phyloP scores from a whole-genome alignment of 1,140 invertebrate genomes.

The Lepidurus apus region DNA sequence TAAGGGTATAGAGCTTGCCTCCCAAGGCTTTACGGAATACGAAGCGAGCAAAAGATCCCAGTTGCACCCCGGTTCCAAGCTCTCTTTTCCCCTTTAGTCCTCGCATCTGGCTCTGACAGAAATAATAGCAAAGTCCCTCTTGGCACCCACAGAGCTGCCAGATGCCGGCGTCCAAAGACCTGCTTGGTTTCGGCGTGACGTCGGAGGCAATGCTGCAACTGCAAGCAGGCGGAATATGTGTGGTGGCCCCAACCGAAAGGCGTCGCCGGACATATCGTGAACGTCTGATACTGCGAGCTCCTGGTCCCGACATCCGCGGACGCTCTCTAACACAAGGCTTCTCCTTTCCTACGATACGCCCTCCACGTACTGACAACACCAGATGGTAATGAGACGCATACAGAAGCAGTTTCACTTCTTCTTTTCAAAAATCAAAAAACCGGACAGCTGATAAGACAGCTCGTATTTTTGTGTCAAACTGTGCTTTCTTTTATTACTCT shows the following conservation, averaged over 20 bases:
- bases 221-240: slow-evolving; percentile 17
- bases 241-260: background rate
- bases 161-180: slow-evolving; percentile 17
- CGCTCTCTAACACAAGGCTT: background rate
- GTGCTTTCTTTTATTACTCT: too few relatives aligned
- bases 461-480: background rate
- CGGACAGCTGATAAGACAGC: background rate
- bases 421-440: background rate
- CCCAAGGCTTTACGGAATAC: background rate
- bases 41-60: slow-evolving; percentile 11
- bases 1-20: background rate
- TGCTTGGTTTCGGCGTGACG: background rate
- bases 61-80: background rate
- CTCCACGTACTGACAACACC: background rate
- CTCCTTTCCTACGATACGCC: background rate
- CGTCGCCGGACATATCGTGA: slow-evolving; percentile 13
- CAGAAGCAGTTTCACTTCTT: background rate
- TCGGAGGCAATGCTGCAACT: slow-evolving; percentile 2
- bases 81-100: slow-evolving; percentile 5
- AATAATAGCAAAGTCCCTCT: slow-evolving; percentile 22
- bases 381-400: slow-evolving; percentile 5
- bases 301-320: slow-evolving; percentile 5
- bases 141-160: slow-evolving; percentile 15
- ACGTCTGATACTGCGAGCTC: slow-evolving; percentile 9
- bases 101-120: slow-evolving; percentile 20